Conservation (phyloP, 2,113 vertebrate species). For the Panurus biarmicus region DNA sequence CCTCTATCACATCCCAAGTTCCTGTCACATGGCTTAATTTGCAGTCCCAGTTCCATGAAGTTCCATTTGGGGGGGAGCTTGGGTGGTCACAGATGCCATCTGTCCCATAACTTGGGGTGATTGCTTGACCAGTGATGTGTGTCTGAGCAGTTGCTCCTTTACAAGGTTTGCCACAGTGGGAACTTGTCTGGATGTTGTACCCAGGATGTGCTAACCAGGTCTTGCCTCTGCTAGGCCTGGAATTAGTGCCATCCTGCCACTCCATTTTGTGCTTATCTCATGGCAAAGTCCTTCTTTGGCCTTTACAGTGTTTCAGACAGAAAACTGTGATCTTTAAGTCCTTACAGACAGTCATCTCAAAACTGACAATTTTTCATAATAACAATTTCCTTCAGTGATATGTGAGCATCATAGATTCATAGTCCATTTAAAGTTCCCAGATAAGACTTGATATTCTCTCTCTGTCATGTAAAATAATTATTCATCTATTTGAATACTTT, state of each 20-base stretch:
- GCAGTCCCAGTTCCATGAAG: background rate
- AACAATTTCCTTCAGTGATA: background rate
- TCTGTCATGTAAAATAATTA: background rate
- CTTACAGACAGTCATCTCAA: background rate
- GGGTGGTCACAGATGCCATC: background rate
- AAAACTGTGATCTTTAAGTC: background rate
- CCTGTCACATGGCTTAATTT: background rate
- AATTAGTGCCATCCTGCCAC: background rate
- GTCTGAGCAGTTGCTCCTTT: background rate
- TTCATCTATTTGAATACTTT: background rate
- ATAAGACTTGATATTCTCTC: background rate
- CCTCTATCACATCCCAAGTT: background rate
- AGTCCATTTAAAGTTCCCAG: background rate
- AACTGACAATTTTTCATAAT: background rate
- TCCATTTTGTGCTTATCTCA: background rate
- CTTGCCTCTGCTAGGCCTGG: background rate
- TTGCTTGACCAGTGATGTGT: background rate
- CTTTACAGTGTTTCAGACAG: background rate
- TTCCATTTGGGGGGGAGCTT: no score
- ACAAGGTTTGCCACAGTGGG: fast-evolving
- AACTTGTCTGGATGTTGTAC: background rate
- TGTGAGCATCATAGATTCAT: background rate
- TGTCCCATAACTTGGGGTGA: background rate
- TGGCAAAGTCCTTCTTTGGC: background rate
- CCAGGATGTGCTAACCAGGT: background rate